Evolutionary conservation across 2,797 vertebrate genomes (phyloP), one percentile per base, ranked within the genome.

Genomic region (Sebastes jordani): DNA sequence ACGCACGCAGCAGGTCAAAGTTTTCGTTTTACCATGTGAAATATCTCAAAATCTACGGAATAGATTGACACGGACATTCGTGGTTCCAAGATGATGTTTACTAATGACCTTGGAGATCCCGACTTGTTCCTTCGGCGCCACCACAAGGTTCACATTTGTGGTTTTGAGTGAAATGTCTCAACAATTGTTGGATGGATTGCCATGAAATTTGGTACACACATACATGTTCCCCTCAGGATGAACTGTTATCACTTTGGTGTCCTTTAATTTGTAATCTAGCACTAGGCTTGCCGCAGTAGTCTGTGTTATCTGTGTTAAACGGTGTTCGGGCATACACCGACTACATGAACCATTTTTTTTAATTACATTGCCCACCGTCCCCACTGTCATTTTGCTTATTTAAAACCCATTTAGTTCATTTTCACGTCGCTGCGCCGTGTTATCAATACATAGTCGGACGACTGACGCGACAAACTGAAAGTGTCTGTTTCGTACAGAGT

Each of bases 311-410:
- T 49, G 42, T 20, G 16, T 49, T 49, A 49, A 49, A 18, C 42
- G 16, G 0, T 18, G 42, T 49, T 18, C 42, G 1, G 42, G 16
- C 42, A 49, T 49, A 20, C 42, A 49, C 16, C 16, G 42, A 49
- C 16, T 49, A 18, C 42, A 7, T 1, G 1, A 49, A 18, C 16
- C 0, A 4, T 49, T 7, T 49, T 18, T 6, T 46, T 7, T 1
- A 18, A 46, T 46, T 46, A 46, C 42, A 46, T 0, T 46, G 6
- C 42, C 3, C 0, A 42, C 14, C 0, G 38, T 42, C 38, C 38
- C 38, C 38, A 42, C 38, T 16, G 16, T 42, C 1, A 0, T 42
- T 42, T 42, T 38, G 36, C 36, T 38, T 42, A 1, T 46, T 18
- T 46, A 46, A 18, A 46, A 46, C 42, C 16, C 16, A 46, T 46